phyloP scores from a whole-genome alignment of 2,888 invertebrate genomes.

The Pseudococcus viburni region DNA sequence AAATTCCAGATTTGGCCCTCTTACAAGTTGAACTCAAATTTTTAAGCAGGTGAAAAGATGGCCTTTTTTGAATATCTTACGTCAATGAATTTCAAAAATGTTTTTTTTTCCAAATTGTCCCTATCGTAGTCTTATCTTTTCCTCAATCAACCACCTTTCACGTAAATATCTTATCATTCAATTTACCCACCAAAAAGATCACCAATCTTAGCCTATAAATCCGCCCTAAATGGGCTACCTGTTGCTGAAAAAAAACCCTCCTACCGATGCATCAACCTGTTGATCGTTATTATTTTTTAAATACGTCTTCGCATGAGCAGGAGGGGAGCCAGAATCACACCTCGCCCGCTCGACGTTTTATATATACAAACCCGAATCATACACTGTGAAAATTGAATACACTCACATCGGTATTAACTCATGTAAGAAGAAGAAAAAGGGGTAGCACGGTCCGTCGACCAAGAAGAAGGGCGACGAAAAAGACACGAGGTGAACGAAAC shows the following conservation, averaged over 20 bases:
- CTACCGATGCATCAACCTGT: neutral
- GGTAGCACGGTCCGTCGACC: constrained; percentile 31
- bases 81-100: too few species aligned
- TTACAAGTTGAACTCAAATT: too few species aligned
- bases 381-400: constrained; percentile 16
- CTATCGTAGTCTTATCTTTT: neutral
- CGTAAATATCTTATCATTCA: neutral
- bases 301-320: neutral
- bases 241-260: neutral
- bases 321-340: neutral
- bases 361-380: neutral
- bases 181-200: neutral
- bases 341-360: neutral
- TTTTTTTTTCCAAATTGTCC: too few species aligned
- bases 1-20: too few species aligned
- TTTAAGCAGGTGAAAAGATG: too few species aligned
- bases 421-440: neutral
- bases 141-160: neutral
- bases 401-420: neutral
- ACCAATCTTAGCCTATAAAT: neutral
- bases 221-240: neutral
- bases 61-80: too few species aligned
- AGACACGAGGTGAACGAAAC: constrained; percentile 60
- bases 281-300: constrained; percentile 10
- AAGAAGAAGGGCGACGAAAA: constrained; percentile 1